Evolutionary conservation across 1,140 invertebrate species (phyloP), one percentile per base, ranked within the genome.

Genomic region (Venustaconcha ellipsiformis): DNA sequence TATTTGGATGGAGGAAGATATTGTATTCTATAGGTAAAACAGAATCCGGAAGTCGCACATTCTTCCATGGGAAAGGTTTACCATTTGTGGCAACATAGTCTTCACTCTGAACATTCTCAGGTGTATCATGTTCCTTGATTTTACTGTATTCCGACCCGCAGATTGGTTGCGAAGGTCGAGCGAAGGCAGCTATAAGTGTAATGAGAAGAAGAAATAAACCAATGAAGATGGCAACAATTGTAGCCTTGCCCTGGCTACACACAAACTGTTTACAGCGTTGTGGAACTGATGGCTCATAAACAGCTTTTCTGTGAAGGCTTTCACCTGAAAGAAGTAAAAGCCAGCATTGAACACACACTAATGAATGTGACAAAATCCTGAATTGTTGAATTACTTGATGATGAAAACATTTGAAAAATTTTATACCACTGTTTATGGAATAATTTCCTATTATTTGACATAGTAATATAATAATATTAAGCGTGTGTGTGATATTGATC

Each of bases 1-100:
- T 91, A 91, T 99, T 98, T 65, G 97, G 97, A 91, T 98, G 96
- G 73, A 99, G 94, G 85, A 94, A 95, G 37, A 99, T 93, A 84
- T 95, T 94, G 87, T 99, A 99, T 78, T 94, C 93, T 78, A 94
- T 91, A 37, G 97, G 97, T 84, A 93, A 92, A 30, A 95, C 92
- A 85, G 64, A 75, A 23, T 94, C 94, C 11, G 97, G 97, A 80
- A 99, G 92, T 72, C 96, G 93, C 76, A 96, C 92, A 83, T 94
- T 93, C 76, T 95, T 93, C 96, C 96, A 99, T 56, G 97, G 96
- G 88, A 96, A 99, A 58, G 94, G 91, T 89, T 96, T 90, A 8
- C 92, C 92, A 84, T 90, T 92, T 20, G 94, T 95, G 48, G 95
- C 94, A 83, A 94, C 92, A 67, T 64, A 83, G 76, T 81, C 78